Base-by-base conservation (phyloP, 2,113 vertebrate species). In the Pycnonotus jocosus region DNA sequence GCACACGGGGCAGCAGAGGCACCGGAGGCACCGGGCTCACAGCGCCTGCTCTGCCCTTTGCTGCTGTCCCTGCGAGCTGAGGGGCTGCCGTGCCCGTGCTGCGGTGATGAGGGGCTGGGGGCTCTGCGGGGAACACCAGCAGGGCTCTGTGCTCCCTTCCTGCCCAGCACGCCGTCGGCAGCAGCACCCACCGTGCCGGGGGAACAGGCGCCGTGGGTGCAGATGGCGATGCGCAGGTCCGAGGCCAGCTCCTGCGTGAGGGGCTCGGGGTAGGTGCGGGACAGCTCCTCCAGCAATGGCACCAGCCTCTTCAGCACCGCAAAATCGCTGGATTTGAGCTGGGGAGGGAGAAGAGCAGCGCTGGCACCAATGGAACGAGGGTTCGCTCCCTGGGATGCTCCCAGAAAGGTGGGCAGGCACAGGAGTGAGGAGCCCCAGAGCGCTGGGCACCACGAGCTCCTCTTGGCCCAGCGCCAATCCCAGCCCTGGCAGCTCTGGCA, bases 221-320 rank as follows among this genome's bases (percentile, higher is more conserved):
- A 98, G 70, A 99, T 98, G 92, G 98, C 97, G 8, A 98, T 96
- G 85, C 98, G 96, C 88, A 99, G 98, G 96, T 99, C 98, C 0
- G 86, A 84, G 1, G 99, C 99, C 31, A 99, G 97, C 94, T 99
- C 98, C 93, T 98, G 99, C 91, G 99, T 97, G 60, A 98, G 84
- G 0, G 95, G 96, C 5, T 99, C 99, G 0, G 98, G 97, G 88
- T 99, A 98, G 53, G 86, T 87, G 86, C 56, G 87, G 51, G 98
- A 98, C 19, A 99, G 95, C 20, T 95, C 97, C 81, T 99, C 98
- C 90, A 99, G 96, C 22, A 98, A 56, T 0, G 98, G 97, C 53
- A 99, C 96, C 92, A 99, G 92, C 24, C 70, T 87, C 68, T 98
- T 97, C 98, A 99, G 97, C 45, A 97, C 92, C 0, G 84, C 83